phyloP scores from a whole-genome alignment of 2,888 invertebrate genomes.

The Ophion costatus region DNA sequence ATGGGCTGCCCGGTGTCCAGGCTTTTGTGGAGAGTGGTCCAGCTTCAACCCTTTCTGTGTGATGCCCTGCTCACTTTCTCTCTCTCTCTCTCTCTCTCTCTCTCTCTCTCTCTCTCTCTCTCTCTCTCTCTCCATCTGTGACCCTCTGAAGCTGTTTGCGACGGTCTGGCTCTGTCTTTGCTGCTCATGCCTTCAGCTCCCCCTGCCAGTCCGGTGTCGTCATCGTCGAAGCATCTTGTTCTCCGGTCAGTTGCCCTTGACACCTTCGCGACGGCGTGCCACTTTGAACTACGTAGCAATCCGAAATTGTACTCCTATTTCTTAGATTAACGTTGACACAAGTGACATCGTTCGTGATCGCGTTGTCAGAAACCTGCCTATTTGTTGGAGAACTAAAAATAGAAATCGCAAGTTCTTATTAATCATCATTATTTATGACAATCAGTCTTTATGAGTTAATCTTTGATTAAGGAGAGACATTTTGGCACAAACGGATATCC shows the following conservation, averaged over 20 bases:
- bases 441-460: too few relatives aligned
- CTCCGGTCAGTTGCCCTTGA: constrained; percentile 79
- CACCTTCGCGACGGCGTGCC: constrained; percentile 74
- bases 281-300: background rate
- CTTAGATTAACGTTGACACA: background rate
- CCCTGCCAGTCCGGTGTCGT: constrained; percentile 35
- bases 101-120: background rate
- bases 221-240: constrained; percentile 68
- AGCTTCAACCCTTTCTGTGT: constrained; percentile 58
- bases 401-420: too few relatives aligned
- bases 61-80: constrained; percentile 30
- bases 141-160: constrained; percentile 36
- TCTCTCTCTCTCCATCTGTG: constrained; percentile 8
- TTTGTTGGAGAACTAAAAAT: too few relatives aligned
- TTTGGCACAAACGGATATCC: too few relatives aligned
- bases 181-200: constrained; percentile 15
- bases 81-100: constrained; percentile 10
- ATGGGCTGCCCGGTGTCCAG: constrained; percentile 33
- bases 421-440: too few relatives aligned
- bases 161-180: constrained; percentile 31
- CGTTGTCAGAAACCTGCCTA: background rate
- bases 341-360: background rate
- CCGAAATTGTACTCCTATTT: background rate
- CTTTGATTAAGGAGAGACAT: too few relatives aligned
- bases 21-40: constrained; percentile 43